Evolutionary conservation across 2,888 invertebrate species (phyloP).

Genomic region (Apantesis nais): DNA sequence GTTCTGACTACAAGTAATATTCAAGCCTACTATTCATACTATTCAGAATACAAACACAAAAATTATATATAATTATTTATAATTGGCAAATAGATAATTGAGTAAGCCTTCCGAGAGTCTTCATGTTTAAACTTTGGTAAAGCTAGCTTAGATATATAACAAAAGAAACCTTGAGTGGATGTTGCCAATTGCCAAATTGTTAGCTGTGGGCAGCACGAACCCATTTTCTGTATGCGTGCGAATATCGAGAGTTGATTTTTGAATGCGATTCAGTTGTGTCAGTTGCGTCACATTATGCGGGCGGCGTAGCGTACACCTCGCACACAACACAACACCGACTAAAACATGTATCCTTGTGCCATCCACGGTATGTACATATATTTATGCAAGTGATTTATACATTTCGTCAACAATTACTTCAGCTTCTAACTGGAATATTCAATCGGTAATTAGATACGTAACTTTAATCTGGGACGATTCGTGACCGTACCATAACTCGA

Average conservation of each 20-base stretch:
- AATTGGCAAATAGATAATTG: constrained; percentile 14
- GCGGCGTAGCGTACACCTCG: constrained; percentile 30
- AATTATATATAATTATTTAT: constrained; percentile 14
- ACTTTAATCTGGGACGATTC: constrained; percentile 43
- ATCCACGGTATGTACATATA: constrained; percentile 17
- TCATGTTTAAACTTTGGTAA: constrained; percentile 41
- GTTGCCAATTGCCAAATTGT: constrained; percentile 66
- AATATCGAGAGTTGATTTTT: constrained; percentile 55
- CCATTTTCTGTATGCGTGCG: constrained; percentile 55
- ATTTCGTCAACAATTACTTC: constrained; percentile 13
- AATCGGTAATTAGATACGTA: constrained; percentile 28
- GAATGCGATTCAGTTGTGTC: constrained; percentile 48
- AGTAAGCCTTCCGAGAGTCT: constrained; percentile 31
- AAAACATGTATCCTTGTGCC: constrained; percentile 26
- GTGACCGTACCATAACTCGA: constrained; percentile 46
- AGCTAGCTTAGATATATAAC: constrained; percentile 58
- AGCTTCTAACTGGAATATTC: constrained; percentile 24
- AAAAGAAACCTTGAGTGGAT: constrained; percentile 64
- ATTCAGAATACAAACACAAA: constrained; percentile 16
- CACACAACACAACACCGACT: constrained; percentile 16
- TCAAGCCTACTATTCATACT: neutral
- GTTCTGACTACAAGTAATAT: constrained; percentile 4
- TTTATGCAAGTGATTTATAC: constrained; percentile 18
- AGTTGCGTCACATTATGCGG: constrained; percentile 57
- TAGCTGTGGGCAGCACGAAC: constrained; percentile 56